Evolutionary conservation across 2,888 invertebrate genomes (phyloP), one percentile per base, ranked within the genome.

Genomic region (Clistopyga incitator): DNA sequence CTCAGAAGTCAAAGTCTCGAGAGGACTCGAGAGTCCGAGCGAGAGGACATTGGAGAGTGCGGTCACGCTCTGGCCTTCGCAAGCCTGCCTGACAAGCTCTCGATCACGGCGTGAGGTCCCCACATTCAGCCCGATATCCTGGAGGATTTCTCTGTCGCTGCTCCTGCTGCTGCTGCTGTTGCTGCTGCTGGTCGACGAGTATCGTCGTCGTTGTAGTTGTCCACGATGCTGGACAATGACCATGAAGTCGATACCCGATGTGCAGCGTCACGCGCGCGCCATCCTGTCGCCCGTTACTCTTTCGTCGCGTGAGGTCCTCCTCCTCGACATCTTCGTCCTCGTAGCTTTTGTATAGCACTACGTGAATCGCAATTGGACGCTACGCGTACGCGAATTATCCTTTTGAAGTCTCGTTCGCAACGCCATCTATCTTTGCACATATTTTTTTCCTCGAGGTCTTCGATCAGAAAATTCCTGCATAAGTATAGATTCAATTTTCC

Each of bases 21-120:
- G 83, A 78, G 70, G 45, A 65, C 64, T 80, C 70, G 71, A 77
- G 75, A 50, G 71, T 59, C 25, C 78, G 74, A 78, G 72, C 20
- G 84, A 76, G 74, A 78, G 65, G 78, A 84, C 85, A 86, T 86
- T 87, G 86, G 80, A 82, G 85, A 88, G 88, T 86, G 87, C 84
- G 87, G 88, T 88, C 88, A 88, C 88, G 87, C 87, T 86, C 81
- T 85, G 85, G 85, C 84, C 86, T 84, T 85, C 81, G 71, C 84
- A 82, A 81, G 83, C 79, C 80, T 80, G 86, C 87, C 88, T 89
- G 89, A 89, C 89, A 90, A 89, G 89, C 88, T 87, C 88, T 88
- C 88, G 90, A 89, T 90, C 89, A 86, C 89, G 88, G 89, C 90
- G 90, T 90, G 90, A 90, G 91, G 88, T 91, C 90, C 87, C 86